These are phyloP conservation scores for Oligia strigilis DNA, from an alignment of 2,888 invertebrate species.

Conservation along the genomic window DNA sequence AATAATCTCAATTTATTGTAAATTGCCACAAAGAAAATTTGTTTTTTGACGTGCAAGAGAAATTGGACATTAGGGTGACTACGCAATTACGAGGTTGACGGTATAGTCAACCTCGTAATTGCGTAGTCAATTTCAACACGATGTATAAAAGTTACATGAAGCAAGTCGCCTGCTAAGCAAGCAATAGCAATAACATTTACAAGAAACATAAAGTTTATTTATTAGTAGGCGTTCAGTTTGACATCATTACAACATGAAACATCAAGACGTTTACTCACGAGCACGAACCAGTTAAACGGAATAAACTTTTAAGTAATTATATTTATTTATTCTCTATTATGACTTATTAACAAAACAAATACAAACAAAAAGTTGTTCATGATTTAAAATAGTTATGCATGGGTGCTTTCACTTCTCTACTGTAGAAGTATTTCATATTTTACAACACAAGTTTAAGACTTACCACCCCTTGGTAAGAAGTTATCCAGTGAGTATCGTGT, in stretches of 20 bases:
- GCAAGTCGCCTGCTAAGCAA: slow-evolving; percentile 4
- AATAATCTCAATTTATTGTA: too few species aligned
- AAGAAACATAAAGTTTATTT: neutral
- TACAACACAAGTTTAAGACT: neutral
- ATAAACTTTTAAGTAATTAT: neutral
- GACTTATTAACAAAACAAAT: neutral
- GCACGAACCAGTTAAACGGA: neutral
- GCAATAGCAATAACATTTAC: slow-evolving; percentile 8
- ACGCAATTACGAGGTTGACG: neutral
- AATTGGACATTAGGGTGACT: neutral
- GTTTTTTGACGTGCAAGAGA: neutral
- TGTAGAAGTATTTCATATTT: neutral
- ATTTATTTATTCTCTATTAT: neutral
- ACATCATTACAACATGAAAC: neutral
- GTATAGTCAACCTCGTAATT: too few species aligned
- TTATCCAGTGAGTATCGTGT: neutral
- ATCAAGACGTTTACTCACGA: neutral
- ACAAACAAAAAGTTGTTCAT: neutral
- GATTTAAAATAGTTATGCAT: neutral
- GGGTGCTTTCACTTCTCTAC: neutral
- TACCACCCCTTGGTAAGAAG: neutral
- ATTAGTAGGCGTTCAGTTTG: neutral
- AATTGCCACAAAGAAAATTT: neutral
- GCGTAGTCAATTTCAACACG: too few species aligned
- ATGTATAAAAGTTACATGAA: neutral